These are phyloP conservation scores for Ennomos erosarius DNA, from an alignment of 2,888 invertebrate species.

Conservation along the genomic window DNA sequence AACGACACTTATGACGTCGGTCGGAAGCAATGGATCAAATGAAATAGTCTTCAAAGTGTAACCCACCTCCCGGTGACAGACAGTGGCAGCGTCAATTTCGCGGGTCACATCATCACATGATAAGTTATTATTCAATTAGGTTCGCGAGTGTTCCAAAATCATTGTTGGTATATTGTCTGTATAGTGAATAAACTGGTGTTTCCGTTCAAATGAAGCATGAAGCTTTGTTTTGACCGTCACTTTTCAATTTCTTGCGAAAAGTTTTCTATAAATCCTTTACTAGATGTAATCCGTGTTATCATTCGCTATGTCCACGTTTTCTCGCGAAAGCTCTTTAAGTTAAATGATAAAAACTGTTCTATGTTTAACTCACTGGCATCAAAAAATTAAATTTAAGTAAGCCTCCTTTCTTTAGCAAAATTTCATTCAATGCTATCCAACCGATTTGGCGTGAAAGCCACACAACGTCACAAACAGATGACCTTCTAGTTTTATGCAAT, in stretches of 20 bases:
- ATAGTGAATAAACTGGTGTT: constrained; percentile 52
- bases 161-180: constrained; percentile 51
- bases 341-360: no score
- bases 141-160: constrained; percentile 59
- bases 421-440: no score
- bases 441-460: no score
- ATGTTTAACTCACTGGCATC: no score
- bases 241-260: neutral
- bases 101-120: constrained; percentile 34
- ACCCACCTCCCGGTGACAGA: constrained; percentile 11
- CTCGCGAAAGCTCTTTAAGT: no score
- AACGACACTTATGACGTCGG: constrained; percentile 1
- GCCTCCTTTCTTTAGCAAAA: no score
- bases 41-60: neutral
- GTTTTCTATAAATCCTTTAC: neutral
- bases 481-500: no score
- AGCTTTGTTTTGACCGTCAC: constrained; percentile 1
- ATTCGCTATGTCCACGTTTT: no score
- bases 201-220: constrained; percentile 15
- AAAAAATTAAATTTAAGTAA: no score
- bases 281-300: no score
- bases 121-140: constrained; percentile 58
- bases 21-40: constrained; percentile 13
- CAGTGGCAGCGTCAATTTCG: constrained; percentile 17
- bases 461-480: no score